Conservation (phyloP, 2,888 invertebrate species). For the Agriopis marginaria region DNA sequence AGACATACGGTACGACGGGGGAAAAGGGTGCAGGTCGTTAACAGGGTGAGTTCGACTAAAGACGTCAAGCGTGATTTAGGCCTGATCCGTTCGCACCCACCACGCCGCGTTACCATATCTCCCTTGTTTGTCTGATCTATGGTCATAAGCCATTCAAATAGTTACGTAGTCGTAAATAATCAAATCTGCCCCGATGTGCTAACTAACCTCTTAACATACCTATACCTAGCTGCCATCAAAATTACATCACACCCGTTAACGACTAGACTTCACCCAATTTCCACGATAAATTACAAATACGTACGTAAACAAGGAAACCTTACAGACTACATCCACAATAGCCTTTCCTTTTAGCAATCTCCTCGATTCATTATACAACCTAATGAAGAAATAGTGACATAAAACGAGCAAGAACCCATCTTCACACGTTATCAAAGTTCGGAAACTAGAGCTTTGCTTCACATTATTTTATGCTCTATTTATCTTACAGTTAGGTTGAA, state of each 20-base stretch:
- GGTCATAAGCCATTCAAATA: not conserved
- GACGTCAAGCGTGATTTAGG: no score
- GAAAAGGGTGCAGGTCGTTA: no score
- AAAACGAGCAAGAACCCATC: conserved; percentile 50
- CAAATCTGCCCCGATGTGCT: not conserved
- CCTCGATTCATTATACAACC: conserved; percentile 48
- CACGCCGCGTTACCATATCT: no score
- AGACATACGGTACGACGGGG: no score
- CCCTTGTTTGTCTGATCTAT: no score
- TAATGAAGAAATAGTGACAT: conserved; percentile 55
- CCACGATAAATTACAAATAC: conserved; percentile 28
- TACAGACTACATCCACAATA: conserved; percentile 31
- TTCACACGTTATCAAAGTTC: conserved; percentile 54
- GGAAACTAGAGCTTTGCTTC: conserved; percentile 10
- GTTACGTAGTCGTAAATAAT: not conserved
- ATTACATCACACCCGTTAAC: conserved; percentile 1
- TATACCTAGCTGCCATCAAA: not conserved
- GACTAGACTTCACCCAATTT: conserved; percentile 31
- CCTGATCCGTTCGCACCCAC: no score
- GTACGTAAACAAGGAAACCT: conserved; percentile 26
- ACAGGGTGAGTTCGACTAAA: no score
- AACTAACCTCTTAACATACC: not conserved
- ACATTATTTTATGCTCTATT: conserved; percentile 34
- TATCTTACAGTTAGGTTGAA: conserved; percentile 24
- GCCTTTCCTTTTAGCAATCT: conserved; percentile 51